Evolutionary conservation across 1,140 invertebrate genomes (phyloP).

Genomic region (Trichogramma pretiosum): DNA sequence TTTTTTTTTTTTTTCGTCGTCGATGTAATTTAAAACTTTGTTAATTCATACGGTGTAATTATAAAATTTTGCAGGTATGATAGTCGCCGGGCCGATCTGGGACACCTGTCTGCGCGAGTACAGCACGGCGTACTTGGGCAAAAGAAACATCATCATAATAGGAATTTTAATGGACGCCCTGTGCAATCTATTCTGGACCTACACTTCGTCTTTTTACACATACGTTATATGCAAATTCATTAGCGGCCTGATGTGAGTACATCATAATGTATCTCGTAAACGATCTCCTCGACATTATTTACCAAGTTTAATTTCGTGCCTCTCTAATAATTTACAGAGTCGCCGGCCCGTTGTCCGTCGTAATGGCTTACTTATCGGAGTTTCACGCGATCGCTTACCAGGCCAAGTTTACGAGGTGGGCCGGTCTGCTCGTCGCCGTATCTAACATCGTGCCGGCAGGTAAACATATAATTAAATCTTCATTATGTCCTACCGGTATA

Average conservation of each 20-base stretch:
- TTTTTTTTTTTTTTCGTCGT: neutral
- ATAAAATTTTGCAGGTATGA: slow-evolving; percentile 42
- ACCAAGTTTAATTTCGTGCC: neutral
- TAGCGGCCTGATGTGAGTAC: slow-evolving; percentile 53
- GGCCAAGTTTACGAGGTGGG: slow-evolving; percentile 29
- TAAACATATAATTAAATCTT: slow-evolving; percentile 18
- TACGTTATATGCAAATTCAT: slow-evolving; percentile 49
- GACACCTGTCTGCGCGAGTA: slow-evolving; percentile 36
- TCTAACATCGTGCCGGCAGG: slow-evolving; percentile 36
- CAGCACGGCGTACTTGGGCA: slow-evolving; percentile 43
- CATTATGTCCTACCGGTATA: neutral
- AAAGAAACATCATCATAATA: slow-evolving; percentile 42
- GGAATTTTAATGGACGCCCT: slow-evolving; percentile 47
- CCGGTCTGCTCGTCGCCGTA: slow-evolving; percentile 27
- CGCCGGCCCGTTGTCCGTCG: slow-evolving; percentile 36
- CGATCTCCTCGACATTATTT: too few species aligned
- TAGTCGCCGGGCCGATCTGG: slow-evolving; percentile 50
- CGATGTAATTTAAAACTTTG: neutral
- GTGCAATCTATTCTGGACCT: slow-evolving; percentile 44
- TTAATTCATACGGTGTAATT: neutral
- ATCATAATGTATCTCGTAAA: too few species aligned
- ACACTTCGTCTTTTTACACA: slow-evolving; percentile 45
- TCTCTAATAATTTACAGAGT: slow-evolving; percentile 25
- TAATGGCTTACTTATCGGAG: slow-evolving; percentile 36
- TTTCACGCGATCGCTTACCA: slow-evolving; percentile 35